Percentiles rank a stretch among this genome's conserved stretches.
These are phyloP conservation scores for Centropristis striata DNA, from an alignment of 2,113 vertebrate genomes.

Conservation along the genomic window DNA sequence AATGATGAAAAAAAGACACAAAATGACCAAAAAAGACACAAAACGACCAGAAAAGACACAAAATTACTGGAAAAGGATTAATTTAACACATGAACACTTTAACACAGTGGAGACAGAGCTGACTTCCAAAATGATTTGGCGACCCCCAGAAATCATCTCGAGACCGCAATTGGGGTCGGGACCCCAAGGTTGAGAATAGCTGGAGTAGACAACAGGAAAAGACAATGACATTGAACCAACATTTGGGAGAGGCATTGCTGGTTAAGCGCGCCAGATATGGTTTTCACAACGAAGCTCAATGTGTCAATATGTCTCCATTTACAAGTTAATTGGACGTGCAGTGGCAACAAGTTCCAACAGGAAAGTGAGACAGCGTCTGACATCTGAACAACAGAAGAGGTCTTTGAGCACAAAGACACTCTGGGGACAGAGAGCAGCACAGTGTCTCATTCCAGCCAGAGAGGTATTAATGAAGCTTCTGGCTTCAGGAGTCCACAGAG, in stretches of 20 bases:
- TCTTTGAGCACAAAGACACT: not conserved
- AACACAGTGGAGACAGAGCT: too few species aligned
- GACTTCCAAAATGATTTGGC: too few species aligned
- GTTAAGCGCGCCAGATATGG: not conserved
- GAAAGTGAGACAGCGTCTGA: not conserved
- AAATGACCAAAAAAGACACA: too few species aligned
- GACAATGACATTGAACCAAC: slow-evolving; percentile 40
- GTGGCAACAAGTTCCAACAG: not conserved
- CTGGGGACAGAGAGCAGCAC: not conserved
- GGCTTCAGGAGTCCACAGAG: not conserved
- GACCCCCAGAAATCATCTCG: too few species aligned
- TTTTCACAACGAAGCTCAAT: not conserved
- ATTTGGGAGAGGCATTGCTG: slow-evolving; percentile 19
- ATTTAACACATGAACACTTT: too few species aligned
- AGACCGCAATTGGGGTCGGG: too few species aligned
- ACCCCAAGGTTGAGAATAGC: too few species aligned
- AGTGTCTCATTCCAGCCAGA: slow-evolving; percentile 1
- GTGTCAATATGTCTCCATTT: slow-evolving; percentile 32
- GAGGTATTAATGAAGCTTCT: slow-evolving; percentile 10
- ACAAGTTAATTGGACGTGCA: slow-evolving; percentile 31
- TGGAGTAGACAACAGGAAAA: slow-evolving; percentile 12
- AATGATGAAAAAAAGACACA: too few species aligned
- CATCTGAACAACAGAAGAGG: not conserved
- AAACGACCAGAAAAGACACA: too few species aligned
- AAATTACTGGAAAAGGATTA: too few species aligned